These are phyloP conservation scores for Ectemnius lituratus DNA, from an alignment of 2,888 invertebrate species.

Conservation along the genomic window DNA sequence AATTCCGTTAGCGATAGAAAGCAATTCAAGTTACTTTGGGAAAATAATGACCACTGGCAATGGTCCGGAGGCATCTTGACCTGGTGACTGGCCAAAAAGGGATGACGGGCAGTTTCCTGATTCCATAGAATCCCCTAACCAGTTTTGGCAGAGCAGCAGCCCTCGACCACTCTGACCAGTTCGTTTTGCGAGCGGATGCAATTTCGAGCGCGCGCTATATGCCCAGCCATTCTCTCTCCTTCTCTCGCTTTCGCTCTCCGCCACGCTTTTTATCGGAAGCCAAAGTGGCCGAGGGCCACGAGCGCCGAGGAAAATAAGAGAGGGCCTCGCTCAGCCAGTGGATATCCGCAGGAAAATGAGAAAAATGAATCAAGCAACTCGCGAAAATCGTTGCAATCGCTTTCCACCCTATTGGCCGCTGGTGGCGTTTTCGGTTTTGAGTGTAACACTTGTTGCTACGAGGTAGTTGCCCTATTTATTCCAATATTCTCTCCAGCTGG, in stretches of 20 bases:
- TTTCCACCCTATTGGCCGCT: constrained; percentile 43
- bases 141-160: constrained; percentile 31
- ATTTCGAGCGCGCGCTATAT: constrained; percentile 39
- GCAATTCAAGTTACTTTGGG: neutral
- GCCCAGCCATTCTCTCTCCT: no score
- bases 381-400: constrained; percentile 40
- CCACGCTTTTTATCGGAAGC: constrained; percentile 29
- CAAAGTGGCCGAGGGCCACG: constrained; percentile 24
- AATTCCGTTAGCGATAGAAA: neutral
- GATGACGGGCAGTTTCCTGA: constrained; percentile 43
- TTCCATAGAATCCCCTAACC: constrained; percentile 17
- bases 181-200: constrained; percentile 49
- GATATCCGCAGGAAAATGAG: neutral
- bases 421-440: constrained; percentile 30
- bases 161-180: constrained; percentile 27
- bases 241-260: no score
- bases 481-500: neutral
- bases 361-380: constrained; percentile 9
- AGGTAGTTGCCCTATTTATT: constrained; percentile 32
- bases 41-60: constrained; percentile 30
- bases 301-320: constrained; percentile 23
- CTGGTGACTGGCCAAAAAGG: constrained; percentile 44
- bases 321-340: constrained; percentile 4
- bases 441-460: constrained; percentile 58
- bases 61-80: constrained; percentile 23